Conservation (phyloP, 2,888 invertebrate genomes). For the Aporophyla nigra region DNA sequence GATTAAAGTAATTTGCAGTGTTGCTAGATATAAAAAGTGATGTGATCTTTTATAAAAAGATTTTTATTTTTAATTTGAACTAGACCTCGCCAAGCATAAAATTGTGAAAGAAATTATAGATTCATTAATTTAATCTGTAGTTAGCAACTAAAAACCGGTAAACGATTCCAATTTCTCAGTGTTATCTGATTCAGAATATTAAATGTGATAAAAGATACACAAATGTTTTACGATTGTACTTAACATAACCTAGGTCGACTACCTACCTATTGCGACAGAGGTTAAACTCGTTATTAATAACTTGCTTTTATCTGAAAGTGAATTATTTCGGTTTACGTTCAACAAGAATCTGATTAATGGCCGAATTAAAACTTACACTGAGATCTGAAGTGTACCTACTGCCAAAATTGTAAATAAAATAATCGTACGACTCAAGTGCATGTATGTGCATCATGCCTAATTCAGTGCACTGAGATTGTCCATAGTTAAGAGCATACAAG, state of each 20-base stretch:
- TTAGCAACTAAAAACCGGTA: constrained; percentile 6
- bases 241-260: constrained; percentile 60
- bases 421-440: constrained; percentile 9
- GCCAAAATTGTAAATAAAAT: not conserved
- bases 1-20: not conserved
- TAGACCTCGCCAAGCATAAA: not conserved
- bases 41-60: not conserved
- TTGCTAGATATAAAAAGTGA: constrained; percentile 4
- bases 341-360: constrained; percentile 27
- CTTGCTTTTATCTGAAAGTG: constrained; percentile 44
- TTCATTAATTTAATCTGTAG: constrained; percentile 8
- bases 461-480: constrained; percentile 11
- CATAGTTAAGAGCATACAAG: not conserved
- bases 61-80: not conserved
- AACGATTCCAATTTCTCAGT: constrained; percentile 30
- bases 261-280: constrained; percentile 38
- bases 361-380: constrained; percentile 18
- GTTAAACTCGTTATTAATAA: constrained; percentile 54
- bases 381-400: not conserved
- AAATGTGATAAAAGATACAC: constrained; percentile 42
- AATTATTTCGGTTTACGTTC: constrained; percentile 44
- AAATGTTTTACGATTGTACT: constrained; percentile 49
- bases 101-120: constrained; percentile 20
- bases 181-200: constrained; percentile 41
- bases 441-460: not conserved